Base-by-base conservation (phyloP, 2,888 invertebrate genomes). In the Eulithis testata region DNA sequence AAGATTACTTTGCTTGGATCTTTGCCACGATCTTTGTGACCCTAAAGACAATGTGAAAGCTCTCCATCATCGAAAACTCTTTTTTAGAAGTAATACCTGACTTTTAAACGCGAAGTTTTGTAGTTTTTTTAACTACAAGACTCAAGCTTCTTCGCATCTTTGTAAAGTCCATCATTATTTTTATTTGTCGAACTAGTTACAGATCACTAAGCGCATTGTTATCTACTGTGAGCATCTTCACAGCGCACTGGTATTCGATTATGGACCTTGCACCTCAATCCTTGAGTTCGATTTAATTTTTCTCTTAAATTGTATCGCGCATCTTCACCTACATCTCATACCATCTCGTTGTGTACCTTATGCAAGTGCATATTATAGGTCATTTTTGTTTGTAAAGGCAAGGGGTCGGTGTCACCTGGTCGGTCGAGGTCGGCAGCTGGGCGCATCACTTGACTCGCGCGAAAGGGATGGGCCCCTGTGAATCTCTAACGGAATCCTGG, bases 391-490 rank as follows among this genome's bases (percentile, higher is more conserved):
- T 70, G 72, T 12, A 56, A 62, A 65, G 43, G 47, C 68, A 68
- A 8, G 40, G 49, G 57, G 65, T 64, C 57, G 74, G 77, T 80
- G 82, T 90, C 91, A 90, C 91, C 91, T 90, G 92, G 91, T 80
- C 78, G 78, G 75, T 75, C 74, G 74, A 79, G 82, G 86, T 84
- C 84, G 85, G 85, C 87, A 85, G 87, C 86, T 87, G 91, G 81
- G 79, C 84, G 81, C 89, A 87, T 91, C 92, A 91, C 92, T 91
- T 91, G 92, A 90, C 91, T 90, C 89, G 82, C 78, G 81, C 85
- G 86, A 90, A 91, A 91, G 91, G 92, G 92, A 90, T 91, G 91
- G 82, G 78, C 82, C 82, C 88, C 85, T 90, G 90, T 84, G 90
- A 89, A 90, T 84, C 71, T 75, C 82, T 84, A 87, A 88, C 90